These are phyloP conservation scores for Leiothrix lutea DNA, from an alignment of 2,113 vertebrate species.

Conservation along the genomic window DNA sequence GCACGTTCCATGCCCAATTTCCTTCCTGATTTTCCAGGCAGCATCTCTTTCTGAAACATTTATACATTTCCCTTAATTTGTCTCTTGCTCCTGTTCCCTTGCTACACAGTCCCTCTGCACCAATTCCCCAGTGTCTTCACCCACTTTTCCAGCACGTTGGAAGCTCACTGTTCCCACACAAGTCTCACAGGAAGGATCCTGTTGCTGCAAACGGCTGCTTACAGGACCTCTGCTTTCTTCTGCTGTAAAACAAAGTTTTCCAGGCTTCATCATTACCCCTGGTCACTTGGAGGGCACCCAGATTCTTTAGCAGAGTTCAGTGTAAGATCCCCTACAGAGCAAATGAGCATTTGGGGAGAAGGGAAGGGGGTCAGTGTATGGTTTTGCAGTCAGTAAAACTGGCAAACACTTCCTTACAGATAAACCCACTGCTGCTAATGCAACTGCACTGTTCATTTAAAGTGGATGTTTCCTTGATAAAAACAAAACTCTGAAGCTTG, in stretches of 20 bases:
- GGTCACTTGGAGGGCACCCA: background rate
- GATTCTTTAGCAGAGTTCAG: background rate
- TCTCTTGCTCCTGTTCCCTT: background rate
- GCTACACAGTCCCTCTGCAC: background rate
- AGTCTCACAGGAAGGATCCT: background rate
- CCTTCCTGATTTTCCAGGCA: background rate
- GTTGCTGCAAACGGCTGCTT: background rate
- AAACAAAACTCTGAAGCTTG: background rate
- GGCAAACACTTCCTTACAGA: background rate
- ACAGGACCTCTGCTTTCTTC: background rate
- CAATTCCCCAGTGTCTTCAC: background rate
- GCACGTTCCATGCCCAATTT: background rate
- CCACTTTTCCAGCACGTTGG: background rate
- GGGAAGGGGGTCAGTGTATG: accelerated
- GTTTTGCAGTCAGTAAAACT: background rate
- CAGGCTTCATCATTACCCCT: background rate
- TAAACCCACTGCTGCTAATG: background rate
- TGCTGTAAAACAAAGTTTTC: background rate
- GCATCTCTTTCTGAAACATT: background rate
- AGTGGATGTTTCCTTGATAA: background rate
- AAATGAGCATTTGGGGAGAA: background rate
- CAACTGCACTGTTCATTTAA: background rate
- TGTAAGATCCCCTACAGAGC: background rate
- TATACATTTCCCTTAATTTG: background rate
- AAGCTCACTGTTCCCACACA: background rate